Evolutionary conservation across 2,113 vertebrate genomes (phyloP), one percentile per base, ranked within the genome.

Genomic region (Paedocypris sp.): DNA sequence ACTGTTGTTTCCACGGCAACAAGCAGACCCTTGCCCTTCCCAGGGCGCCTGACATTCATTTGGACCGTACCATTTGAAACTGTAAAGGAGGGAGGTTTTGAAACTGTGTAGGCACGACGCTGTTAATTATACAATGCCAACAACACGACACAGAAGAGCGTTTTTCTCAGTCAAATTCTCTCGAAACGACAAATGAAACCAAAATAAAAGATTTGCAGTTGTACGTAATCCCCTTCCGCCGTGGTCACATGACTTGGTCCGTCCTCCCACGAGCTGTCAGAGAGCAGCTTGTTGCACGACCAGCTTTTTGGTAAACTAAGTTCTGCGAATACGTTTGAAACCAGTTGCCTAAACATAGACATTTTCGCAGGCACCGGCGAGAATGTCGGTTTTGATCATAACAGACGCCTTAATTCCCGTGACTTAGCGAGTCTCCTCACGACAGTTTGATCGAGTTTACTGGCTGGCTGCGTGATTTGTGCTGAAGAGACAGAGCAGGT

Each of bases 1-100:
- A 75, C 72, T 74, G 77, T 73, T 81, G 85, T 86, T 85, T 79
- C 85, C 83, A 74, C 66, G 82, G 83, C 63, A 86, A 85, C 83
- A 78, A 67, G 71, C 77, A 15, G 67, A 76, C 74, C 75, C 75
- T 68, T 61, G 62, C 75, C 70, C 75, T 75, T 72, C 72, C 71
- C 60, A 54, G 58, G 53, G 57, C 69, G 70, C 62, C 73, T 64
- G 75, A 50, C 72, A 71, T 67, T 69, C 67, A 50, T 77, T 50
- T 62, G 76, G 85, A 75, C 48, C 53, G 66, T 78, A 81, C 85
- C 82, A 86, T 11, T 6, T 61, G 36, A 20, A 1, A 39, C 47
- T 36, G 29, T 36, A 54, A 43, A 77, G 67, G 22, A 32, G 4
- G 6, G 9, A 15, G 9, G 2, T 1, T 3, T 5, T 1, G 7